phyloP scores from a whole-genome alignment of 2,113 vertebrate species.

The Choloepus hoffmanni region DNA sequence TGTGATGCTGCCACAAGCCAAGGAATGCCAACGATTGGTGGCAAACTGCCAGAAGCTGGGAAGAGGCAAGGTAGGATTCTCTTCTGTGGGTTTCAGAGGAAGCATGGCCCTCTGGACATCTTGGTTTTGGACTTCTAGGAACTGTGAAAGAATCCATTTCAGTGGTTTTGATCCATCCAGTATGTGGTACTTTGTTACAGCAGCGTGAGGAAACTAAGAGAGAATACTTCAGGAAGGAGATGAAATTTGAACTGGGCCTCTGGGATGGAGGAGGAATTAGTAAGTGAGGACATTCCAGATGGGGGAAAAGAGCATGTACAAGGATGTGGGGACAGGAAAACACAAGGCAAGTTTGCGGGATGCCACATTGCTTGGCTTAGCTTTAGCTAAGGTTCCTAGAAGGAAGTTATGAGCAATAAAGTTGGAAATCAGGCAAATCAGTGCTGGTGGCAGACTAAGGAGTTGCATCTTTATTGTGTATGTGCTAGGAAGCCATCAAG shows the following conservation, averaged over 20 bases:
- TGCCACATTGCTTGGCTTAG: not conserved
- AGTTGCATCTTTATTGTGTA: not conserved
- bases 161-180: no score
- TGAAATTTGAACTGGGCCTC: not conserved
- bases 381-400: not conserved
- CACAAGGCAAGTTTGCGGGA: not conserved
- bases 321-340: not conserved
- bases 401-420: not conserved
- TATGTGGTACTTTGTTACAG: no score
- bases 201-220: no score
- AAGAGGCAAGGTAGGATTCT: no score
- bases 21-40: no score
- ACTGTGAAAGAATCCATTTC: no score
- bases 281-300: not conserved
- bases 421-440: not conserved
- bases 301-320: not conserved
- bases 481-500: not conserved
- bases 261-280: not conserved
- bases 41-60: no score
- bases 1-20: no score
- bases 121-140: no score
- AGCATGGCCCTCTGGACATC: no score
- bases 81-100: no score
- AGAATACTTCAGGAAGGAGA: not conserved
- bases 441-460: not conserved